Evolutionary conservation across 2,113 vertebrate species (phyloP).

Genomic region (Dromiciops gliroides): DNA sequence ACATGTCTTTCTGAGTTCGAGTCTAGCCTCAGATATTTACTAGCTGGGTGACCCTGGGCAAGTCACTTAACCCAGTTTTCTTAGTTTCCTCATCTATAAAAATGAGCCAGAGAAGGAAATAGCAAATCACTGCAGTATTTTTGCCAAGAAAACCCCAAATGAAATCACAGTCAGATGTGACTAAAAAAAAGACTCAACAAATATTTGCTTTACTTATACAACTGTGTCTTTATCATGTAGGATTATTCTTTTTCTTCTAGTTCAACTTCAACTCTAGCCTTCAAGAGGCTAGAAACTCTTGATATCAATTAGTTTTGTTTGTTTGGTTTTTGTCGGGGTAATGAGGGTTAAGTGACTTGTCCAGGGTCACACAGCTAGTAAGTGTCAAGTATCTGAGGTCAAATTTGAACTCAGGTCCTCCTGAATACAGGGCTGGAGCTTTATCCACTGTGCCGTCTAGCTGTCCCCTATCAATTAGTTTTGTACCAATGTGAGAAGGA

Average conservation of each 20-base stretch:
- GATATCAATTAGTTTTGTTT: background rate
- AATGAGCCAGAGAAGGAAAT: background rate
- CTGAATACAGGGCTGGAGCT: too few relatives aligned
- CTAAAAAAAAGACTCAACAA: background rate
- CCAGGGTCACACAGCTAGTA: too few relatives aligned
- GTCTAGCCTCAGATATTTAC: background rate
- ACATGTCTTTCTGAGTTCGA: background rate
- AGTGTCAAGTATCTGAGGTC: too few relatives aligned
- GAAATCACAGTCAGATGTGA: background rate
- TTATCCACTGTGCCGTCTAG: too few relatives aligned
- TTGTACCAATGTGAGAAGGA: background rate
- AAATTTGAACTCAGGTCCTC: too few relatives aligned
- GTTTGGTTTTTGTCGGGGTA: too few relatives aligned
- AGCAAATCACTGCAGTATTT: background rate
- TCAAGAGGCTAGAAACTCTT: background rate
- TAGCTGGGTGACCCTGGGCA: background rate
- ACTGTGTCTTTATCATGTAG: background rate
- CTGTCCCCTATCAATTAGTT: too few relatives aligned
- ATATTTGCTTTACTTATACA: conserved; percentile 22
- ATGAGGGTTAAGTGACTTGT: too few relatives aligned
- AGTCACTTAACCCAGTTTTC: background rate
- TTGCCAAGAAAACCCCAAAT: background rate
- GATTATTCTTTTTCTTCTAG: conserved; percentile 47
- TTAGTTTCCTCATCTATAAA: background rate
- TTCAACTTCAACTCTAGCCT: conserved; percentile 45